A percentile compares a stretch with the other conserved stretches of the same genome.
phyloP scores from a whole-genome alignment of 1,140 invertebrate species.

The Nymphalis io region DNA sequence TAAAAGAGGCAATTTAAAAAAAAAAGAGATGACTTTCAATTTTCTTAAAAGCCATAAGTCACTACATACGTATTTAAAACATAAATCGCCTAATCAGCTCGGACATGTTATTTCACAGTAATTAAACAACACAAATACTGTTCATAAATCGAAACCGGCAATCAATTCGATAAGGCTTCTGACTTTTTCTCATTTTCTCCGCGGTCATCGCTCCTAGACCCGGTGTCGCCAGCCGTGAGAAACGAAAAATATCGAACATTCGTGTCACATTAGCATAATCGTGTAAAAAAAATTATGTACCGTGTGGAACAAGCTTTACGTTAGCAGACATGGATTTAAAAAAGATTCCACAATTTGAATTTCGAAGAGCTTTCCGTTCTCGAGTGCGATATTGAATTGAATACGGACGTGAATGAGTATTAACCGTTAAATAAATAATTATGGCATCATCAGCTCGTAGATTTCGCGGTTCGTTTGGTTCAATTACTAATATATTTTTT shows the following conservation, averaged over 20 bases:
- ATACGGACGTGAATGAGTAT: slow-evolving; percentile 35
- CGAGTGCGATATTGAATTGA: slow-evolving; percentile 36
- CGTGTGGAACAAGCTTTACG: slow-evolving; percentile 38
- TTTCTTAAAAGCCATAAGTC: not conserved
- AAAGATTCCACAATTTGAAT: slow-evolving; percentile 35
- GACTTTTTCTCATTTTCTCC: slow-evolving; percentile 45
- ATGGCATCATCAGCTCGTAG: slow-evolving; percentile 31
- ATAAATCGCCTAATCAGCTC: slow-evolving; percentile 12
- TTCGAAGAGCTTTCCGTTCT: slow-evolving; percentile 36
- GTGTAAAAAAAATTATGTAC: slow-evolving; percentile 38
- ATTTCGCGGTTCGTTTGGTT: slow-evolving; percentile 37
- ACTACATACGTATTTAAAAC: not conserved
- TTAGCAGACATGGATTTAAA: slow-evolving; percentile 27
- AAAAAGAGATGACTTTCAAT: not conserved
- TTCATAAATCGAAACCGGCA: slow-evolving; percentile 33
- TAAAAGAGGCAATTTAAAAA: not conserved
- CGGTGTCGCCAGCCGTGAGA: slow-evolving; percentile 66
- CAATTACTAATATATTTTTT: slow-evolving; percentile 33
- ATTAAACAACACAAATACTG: slow-evolving; percentile 23
- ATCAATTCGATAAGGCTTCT: slow-evolving; percentile 41
- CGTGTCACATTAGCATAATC: slow-evolving; percentile 62
- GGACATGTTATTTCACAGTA: slow-evolving; percentile 36
- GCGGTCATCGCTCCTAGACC: slow-evolving; percentile 67
- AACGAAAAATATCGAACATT: slow-evolving; percentile 52
- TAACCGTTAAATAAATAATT: slow-evolving; percentile 40